A percentile compares a stretch with the other conserved stretches of the same genome.
Evolutionary conservation across 1,140 invertebrate species (phyloP).

Genomic region (Homalodisca vitripennis): DNA sequence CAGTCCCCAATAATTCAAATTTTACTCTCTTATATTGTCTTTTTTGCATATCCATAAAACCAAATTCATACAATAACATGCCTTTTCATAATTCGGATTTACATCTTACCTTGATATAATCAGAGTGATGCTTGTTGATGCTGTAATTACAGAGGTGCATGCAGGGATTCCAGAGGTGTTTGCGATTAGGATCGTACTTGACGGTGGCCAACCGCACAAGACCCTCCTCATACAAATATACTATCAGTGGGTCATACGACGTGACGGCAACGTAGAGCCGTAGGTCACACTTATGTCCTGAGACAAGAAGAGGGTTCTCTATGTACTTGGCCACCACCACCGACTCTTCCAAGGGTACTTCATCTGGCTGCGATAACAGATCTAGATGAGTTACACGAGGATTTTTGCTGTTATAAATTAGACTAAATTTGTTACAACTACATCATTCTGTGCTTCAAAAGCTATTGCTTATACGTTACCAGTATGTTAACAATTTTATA

Average conservation of each 20-base stretch:
- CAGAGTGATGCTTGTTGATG: slow-evolving; percentile 90
- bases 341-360: slow-evolving; percentile 87
- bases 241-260: slow-evolving; percentile 77
- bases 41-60: no score
- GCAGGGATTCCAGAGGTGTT: slow-evolving; percentile 86
- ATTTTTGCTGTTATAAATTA: no score
- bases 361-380: slow-evolving; percentile 68
- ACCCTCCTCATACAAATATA: slow-evolving; percentile 86
- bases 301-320: slow-evolving; percentile 89
- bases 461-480: no score
- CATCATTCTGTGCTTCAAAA: no score
- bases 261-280: slow-evolving; percentile 83
- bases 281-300: slow-evolving; percentile 93
- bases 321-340: slow-evolving; percentile 93
- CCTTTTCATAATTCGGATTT: no score
- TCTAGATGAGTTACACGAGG: no score
- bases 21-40: no score
- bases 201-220: slow-evolving; percentile 84
- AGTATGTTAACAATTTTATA: no score
- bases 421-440: no score
- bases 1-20: no score
- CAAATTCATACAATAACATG: no score
- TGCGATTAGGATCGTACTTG: slow-evolving; percentile 76
- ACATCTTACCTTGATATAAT: slow-evolving; percentile 74
- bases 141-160: slow-evolving; percentile 94